Evolutionary conservation across 2,888 invertebrate genomes (phyloP).

Genomic region (Harpalus rufipes): DNA sequence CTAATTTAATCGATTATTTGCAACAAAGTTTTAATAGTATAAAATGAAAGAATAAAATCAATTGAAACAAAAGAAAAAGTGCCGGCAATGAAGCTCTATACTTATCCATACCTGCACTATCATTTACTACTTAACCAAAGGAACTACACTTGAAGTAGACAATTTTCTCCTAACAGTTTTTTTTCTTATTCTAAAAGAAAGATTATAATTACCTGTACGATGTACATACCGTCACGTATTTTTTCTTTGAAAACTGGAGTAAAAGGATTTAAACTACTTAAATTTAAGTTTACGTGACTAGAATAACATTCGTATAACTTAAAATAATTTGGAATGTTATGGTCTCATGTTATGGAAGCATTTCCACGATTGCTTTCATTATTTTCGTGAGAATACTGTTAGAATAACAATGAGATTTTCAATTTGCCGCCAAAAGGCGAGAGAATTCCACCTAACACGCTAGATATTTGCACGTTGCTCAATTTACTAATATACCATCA

Average conservation of each 20-base stretch:
- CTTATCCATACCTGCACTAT: slow-evolving; percentile 19
- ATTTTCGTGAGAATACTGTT: slow-evolving; percentile 15
- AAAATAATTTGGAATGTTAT: slow-evolving; percentile 38
- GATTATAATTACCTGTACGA: slow-evolving; percentile 5
- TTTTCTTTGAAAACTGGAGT: slow-evolving; percentile 47
- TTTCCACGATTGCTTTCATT: slow-evolving; percentile 14
- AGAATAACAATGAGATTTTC: slow-evolving; percentile 18
- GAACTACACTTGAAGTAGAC: slow-evolving; percentile 35
- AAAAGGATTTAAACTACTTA: slow-evolving; percentile 27
- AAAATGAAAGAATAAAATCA: slow-evolving; percentile 2
- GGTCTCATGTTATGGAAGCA: slow-evolving; percentile 17
- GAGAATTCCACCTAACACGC: background rate
- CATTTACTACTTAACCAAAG: slow-evolving; percentile 31
- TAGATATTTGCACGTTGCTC: background rate
- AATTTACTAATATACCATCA: background rate
- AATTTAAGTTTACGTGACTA: slow-evolving; percentile 49
- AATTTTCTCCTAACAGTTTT: background rate
- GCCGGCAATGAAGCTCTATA: slow-evolving; percentile 1
- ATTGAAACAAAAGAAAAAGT: slow-evolving; percentile 20
- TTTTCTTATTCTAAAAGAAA: slow-evolving; percentile 15
- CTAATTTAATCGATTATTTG: too few species aligned
- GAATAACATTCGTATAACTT: slow-evolving; percentile 28
- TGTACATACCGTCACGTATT: slow-evolving; percentile 35
- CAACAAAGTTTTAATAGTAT: too few species aligned
- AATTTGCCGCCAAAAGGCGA: background rate